These are phyloP conservation scores for Oenanthe melanoleuca DNA, from an alignment of 2,113 vertebrate genomes.

Conservation along the genomic window DNA sequence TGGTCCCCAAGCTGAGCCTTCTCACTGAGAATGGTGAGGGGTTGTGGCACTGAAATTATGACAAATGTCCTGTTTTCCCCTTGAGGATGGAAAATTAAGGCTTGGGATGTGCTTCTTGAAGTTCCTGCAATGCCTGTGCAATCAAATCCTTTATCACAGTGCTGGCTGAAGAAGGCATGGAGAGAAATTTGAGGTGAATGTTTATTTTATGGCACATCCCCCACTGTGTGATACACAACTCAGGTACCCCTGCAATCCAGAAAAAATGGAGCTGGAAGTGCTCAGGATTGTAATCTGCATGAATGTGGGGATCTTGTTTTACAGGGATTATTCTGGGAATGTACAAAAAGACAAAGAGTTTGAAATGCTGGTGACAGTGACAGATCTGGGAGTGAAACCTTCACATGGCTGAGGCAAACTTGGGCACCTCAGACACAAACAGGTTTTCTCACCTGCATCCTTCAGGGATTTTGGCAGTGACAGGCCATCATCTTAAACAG, in stretches of 20 bases:
- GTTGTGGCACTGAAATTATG: background rate
- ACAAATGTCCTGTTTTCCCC: background rate
- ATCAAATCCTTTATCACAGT: background rate
- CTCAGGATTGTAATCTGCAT: background rate
- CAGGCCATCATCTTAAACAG: background rate
- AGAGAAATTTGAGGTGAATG: background rate
- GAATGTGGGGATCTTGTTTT: background rate
- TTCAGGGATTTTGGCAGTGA: background rate
- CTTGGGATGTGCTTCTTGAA: background rate
- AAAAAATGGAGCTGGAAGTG: background rate
- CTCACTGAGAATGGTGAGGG: background rate
- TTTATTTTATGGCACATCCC: background rate
- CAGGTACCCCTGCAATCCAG: background rate
- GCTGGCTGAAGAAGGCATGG: background rate
- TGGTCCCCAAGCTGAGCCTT: background rate
- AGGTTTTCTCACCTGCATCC: background rate
- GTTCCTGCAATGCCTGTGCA: background rate
- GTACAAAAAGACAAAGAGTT: background rate
- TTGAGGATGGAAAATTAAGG: background rate
- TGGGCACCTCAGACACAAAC: background rate
- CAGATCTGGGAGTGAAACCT: background rate
- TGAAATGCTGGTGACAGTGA: background rate
- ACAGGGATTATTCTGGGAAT: background rate
- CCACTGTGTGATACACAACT: background rate
- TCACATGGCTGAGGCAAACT: background rate